Base-by-base conservation (phyloP, 2,888 invertebrate genomes). In the Anthoptus insignis region DNA sequence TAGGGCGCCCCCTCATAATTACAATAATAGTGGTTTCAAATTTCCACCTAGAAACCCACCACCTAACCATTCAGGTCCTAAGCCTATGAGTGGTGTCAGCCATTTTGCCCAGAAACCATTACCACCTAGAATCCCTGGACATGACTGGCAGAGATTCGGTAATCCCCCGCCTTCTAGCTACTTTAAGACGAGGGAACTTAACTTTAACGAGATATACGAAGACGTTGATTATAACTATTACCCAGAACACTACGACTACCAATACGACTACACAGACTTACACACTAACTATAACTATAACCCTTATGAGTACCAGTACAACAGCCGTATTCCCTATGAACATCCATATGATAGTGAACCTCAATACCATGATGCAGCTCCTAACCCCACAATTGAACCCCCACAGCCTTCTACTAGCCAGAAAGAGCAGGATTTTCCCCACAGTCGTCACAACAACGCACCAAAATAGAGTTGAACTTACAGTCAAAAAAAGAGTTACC, bases 111-210 rank as follows among this genome's bases (percentile, higher is more conserved):
- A 37, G 4, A 59, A 37, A 13, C 14, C 24, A 7, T 37, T 59
- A 27, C 50, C 59, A 9, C 59, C 50, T 0, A 2, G 29, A 49
- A 27, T 49, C 6, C 22, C 49, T 9, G 50, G 50, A 6, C 70
- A 71, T 53, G 71, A 73, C 19, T 73, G 69, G 69, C 47, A 16
- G 3, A 69, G 54, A 42, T 37, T 7, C 1, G 71, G 70, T 0
- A 73, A 75, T 49, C 72, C 73, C 19, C 72, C 67, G 0, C 72
- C 74, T 0, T 47, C 42, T 1, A 72, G 74, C 29, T 73, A 71
- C 56, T 73, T 75, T 47, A 76, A 70, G 32, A 54, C 67, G 0
- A 29, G 59, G 1, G 72, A 76, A 47, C n/a, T 73, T 16, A 70
- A 73, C 45, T 50, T 65, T 49, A 73, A n/a, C n/a, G n/a, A n/a